Conservation (phyloP, 2,113 vertebrate species). For the Acanthisitta chloris region DNA sequence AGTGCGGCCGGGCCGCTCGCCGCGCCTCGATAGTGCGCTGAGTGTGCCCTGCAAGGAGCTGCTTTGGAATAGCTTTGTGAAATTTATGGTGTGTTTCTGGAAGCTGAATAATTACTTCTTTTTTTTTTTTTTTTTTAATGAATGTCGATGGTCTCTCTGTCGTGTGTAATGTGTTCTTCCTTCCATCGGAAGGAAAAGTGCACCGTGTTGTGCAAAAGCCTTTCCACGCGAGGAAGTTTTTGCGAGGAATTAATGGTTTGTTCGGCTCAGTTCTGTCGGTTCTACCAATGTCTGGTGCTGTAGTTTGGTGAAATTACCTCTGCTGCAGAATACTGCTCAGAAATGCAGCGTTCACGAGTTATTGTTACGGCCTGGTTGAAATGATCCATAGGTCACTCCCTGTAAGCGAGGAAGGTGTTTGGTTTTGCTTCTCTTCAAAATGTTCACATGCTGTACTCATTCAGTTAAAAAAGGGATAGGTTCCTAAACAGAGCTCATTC, state of each 20-base stretch:
- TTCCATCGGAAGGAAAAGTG: no score
- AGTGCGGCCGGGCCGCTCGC: no score
- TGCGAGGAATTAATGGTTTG: not conserved
- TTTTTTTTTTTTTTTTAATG: no score
- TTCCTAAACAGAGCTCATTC: not conserved
- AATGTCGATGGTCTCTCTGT: accelerated
- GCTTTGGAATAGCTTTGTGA: not conserved
- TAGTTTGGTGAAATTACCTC: not conserved
- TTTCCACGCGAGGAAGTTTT: not conserved
- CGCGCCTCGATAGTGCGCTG: not conserved
- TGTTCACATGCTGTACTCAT: not conserved
- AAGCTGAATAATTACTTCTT: not conserved
- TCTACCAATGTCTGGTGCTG: not conserved
- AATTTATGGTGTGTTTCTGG: not conserved
- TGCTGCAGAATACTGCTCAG: not conserved
- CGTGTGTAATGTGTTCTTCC: accelerated
- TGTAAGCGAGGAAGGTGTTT: not conserved
- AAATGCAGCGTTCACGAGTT: not conserved
- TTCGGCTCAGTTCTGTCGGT: not conserved
- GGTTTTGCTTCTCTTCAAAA: not conserved
- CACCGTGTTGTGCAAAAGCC: accelerated
- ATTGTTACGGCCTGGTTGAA: not conserved
- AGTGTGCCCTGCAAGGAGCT: no score
- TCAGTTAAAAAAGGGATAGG: not conserved
- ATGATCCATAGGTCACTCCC: not conserved